These are phyloP conservation scores for Xylocampa areola DNA, from an alignment of 2,888 invertebrate species.

Conservation along the genomic window DNA sequence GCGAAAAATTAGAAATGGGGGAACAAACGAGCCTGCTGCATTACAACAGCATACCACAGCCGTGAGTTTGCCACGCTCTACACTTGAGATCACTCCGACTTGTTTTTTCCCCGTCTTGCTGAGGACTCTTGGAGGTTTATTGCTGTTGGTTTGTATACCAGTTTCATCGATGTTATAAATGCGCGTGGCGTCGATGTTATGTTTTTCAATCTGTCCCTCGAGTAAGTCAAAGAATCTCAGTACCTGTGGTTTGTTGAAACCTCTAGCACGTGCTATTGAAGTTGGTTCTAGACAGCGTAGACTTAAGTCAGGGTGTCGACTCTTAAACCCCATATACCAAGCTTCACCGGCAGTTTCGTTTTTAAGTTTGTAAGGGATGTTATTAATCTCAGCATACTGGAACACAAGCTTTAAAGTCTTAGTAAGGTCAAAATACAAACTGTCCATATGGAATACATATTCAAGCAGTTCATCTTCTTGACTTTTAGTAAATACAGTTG, in stretches of 20 bases:
- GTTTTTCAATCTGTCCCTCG: background rate
- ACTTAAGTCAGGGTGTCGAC: background rate
- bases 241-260: background rate
- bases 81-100: conserved; percentile 55
- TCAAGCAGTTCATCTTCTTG: conserved; percentile 13
- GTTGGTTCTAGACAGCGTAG: background rate
- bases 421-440: conserved; percentile 1
- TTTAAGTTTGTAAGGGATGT: background rate
- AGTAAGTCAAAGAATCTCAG: background rate
- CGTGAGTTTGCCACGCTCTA: conserved; percentile 54
- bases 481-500: conserved; percentile 14
- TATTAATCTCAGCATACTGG: background rate
- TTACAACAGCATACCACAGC: conserved; percentile 53
- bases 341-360: background rate
- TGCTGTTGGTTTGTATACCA: background rate
- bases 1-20: conserved; percentile 65
- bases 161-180: background rate
- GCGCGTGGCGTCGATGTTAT: background rate
- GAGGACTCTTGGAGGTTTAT: background rate
- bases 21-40: conserved; percentile 59
- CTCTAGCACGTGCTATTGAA: background rate
- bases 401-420: background rate
- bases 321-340: background rate
- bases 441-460: conserved; percentile 13
- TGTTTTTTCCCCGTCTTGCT: conserved; percentile 54